Evolutionary conservation across 2,888 invertebrate species (phyloP).

Genomic region (Cloeon dipterum): DNA sequence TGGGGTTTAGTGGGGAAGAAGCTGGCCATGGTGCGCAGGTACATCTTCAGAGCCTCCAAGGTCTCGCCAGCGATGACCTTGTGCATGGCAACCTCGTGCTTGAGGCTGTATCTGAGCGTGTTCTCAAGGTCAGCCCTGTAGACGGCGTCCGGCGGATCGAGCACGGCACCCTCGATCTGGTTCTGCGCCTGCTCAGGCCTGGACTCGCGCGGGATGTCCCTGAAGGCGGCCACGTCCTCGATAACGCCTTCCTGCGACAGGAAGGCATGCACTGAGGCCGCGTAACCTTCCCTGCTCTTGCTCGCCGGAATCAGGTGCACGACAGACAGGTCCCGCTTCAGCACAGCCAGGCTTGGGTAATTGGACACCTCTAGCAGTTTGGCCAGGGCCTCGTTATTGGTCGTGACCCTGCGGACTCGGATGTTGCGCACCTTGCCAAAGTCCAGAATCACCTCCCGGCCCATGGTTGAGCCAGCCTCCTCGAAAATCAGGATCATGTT

Average conservation of each 20-base stretch:
- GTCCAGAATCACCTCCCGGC: slow-evolving; percentile 42
- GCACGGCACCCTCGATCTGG: no score
- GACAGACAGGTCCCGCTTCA: slow-evolving; percentile 20
- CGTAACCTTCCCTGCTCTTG: slow-evolving; percentile 21
- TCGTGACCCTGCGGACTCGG: slow-evolving; percentile 29
- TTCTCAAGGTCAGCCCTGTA: slow-evolving; percentile 50
- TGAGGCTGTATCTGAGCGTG: slow-evolving; percentile 58
- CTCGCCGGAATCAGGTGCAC: slow-evolving; percentile 20
- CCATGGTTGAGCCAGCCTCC: slow-evolving; percentile 30
- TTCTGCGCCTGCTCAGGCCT: neutral
- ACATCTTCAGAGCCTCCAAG: slow-evolving; percentile 47
- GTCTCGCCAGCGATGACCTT: slow-evolving; percentile 45
- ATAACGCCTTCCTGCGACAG: slow-evolving; percentile 15
- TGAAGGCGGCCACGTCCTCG: neutral
- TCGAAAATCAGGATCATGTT: slow-evolving; percentile 45
- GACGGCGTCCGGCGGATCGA: slow-evolving; percentile 1
- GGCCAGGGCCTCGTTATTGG: slow-evolving; percentile 28
- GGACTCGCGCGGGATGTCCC: neutral
- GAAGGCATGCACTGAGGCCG: slow-evolving; percentile 27
- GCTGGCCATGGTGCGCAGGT: slow-evolving; percentile 41
- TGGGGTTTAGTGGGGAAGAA: slow-evolving; percentile 58
- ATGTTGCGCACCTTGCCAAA: slow-evolving; percentile 30
- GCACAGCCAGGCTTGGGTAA: slow-evolving; percentile 29
- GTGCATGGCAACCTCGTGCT: slow-evolving; percentile 56
- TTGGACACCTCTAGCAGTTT: slow-evolving; percentile 21